Base-by-base conservation (phyloP, 64 coral and sea anemone species). In the Pocillopora damicornis region DNA sequence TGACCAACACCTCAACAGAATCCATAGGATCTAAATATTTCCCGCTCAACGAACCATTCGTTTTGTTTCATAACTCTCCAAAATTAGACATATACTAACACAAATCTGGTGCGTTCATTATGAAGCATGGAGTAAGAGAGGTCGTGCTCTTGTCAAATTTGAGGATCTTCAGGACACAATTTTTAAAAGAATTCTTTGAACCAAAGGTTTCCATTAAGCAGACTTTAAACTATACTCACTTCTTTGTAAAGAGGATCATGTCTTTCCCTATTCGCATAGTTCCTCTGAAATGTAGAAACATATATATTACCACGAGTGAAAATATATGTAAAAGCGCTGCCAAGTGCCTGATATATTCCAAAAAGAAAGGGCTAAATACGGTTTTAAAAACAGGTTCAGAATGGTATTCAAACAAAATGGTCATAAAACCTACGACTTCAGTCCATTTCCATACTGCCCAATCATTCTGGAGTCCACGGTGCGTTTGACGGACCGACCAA, bases 261-360 rank as follows among this genome's bases (percentile, higher is more conserved):
- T 98, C 96, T 82, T 98, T 98, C 51, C 89, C 93, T 63, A 98
- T 95, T 82, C 96, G 80, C 96, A 98, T 98, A 0, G 96, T 95
- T 15, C 96, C 96, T 35, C 96, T 98, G 78, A 22, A 45, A 95
- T 15, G 63, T 20, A 81, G 79, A 56, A 76, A 36, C 81, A 79
- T 26, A 61, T 57, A 16, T 56, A 16, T 16, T 15, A 35, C 11
- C 61, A 73, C 30, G 42, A 51, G 42, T 51, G 42, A 51, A 51
- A 51, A 51, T 51, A 51, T 51, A 51, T 7, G 42, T 51, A 51
- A 51, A 51, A 51, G 42, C 42, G 42, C 7, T 4, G 7, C 42
- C 42, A 51, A 51, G 42, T 2, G 42, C 2, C 30, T 30, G 7
- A 51, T 7, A 51, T 51, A 2, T 51, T 51, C 7, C 42, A 51